Evolutionary conservation across 2,888 invertebrate species (phyloP).

Genomic region (Epinotia ramella): DNA sequence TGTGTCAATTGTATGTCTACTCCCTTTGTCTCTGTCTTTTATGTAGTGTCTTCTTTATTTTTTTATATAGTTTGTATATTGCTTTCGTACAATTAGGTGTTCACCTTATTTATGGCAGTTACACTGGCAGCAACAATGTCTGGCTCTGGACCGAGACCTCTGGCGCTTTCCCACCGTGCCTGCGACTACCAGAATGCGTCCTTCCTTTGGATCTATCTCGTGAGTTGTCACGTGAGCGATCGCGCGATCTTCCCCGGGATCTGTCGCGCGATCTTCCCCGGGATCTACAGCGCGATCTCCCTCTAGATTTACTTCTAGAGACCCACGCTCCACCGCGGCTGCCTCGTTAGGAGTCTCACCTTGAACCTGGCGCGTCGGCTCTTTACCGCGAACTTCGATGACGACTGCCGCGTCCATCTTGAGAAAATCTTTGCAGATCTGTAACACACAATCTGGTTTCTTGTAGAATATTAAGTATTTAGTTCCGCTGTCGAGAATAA

Average conservation of each 20-base stretch:
- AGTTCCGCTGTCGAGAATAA: background rate
- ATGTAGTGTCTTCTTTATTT: too few relatives aligned
- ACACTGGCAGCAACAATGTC: constrained; percentile 39
- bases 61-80: too few relatives aligned
- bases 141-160: constrained; percentile 40
- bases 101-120: constrained; percentile 13
- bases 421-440: constrained; percentile 10
- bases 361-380: constrained; percentile 12
- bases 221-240: background rate
- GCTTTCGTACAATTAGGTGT: background rate
- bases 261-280: too few relatives aligned
- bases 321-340: background rate
- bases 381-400: constrained; percentile 18
- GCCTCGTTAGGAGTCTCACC: constrained; percentile 21
- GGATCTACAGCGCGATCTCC: constrained; percentile 10
- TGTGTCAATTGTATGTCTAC: too few relatives aligned
- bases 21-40: too few relatives aligned
- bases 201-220: constrained; percentile 15
- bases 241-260: too few relatives aligned
- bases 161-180: constrained; percentile 22
- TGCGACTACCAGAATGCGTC: constrained; percentile 16
- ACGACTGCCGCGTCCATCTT: constrained; percentile 25
- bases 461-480: background rate
- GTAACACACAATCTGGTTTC: constrained; percentile 23
- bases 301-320: constrained; percentile 18